A percentile compares a stretch with the other conserved stretches of the same genome.
phyloP scores from a whole-genome alignment of 2,113 vertebrate species.

The Passer domesticus region DNA sequence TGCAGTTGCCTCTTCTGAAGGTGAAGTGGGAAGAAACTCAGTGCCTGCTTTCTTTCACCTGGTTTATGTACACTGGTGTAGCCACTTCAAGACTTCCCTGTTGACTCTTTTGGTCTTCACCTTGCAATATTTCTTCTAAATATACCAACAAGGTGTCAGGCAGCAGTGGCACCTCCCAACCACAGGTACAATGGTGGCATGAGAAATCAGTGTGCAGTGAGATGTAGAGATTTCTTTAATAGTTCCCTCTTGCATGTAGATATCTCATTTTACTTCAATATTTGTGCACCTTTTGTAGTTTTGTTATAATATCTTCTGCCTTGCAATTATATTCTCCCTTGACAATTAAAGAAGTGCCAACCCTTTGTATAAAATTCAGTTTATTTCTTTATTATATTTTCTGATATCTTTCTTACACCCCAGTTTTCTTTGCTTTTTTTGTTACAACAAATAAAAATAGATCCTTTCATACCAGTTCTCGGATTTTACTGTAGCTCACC shows the following conservation, averaged over 20 bases:
- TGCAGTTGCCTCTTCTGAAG: neutral
- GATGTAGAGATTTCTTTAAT: neutral
- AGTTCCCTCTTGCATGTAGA: neutral
- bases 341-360: neutral
- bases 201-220: neutral
- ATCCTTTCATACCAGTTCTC: neutral
- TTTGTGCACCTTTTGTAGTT: neutral
- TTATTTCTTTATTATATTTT: neutral
- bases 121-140: neutral
- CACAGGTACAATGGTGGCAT: too few relatives aligned
- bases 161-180: neutral
- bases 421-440: neutral
- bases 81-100: neutral
- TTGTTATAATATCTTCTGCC: neutral
- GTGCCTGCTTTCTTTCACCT: neutral
- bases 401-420: neutral
- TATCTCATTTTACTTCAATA: neutral
- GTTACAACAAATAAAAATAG: neutral
- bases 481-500: neutral
- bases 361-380: neutral
- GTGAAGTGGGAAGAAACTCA: neutral
- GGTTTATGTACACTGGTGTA: neutral
- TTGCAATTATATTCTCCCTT: neutral
- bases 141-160: neutral
- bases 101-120: neutral